These are phyloP conservation scores for Pterobdella sp. DNA, from an alignment of 2,888 invertebrate genomes.

Conservation along the genomic window DNA sequence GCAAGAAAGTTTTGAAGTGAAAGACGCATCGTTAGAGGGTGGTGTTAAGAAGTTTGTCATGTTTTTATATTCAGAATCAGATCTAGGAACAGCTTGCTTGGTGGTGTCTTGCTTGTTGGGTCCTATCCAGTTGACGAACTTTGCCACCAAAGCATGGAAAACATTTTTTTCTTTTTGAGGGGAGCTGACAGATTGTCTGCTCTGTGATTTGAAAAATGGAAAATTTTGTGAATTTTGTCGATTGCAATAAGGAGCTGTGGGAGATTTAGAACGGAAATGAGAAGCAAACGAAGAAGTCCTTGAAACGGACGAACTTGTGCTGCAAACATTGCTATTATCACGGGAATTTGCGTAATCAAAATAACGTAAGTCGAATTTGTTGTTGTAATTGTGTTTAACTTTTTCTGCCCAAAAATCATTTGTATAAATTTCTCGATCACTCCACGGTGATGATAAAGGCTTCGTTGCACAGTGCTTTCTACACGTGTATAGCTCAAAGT, in stretches of 20 bases:
- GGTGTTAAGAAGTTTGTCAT: too few species aligned
- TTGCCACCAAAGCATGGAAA: constrained; percentile 34
- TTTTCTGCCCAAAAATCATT: not conserved
- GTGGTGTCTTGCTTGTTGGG: constrained; percentile 21
- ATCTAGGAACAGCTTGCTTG: not conserved
- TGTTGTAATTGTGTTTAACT: constrained; percentile 7
- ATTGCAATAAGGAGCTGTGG: not conserved
- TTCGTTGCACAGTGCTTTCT: constrained; percentile 11
- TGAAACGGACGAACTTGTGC: constrained; percentile 24
- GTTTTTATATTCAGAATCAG: not conserved
- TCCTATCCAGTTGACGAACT: constrained; percentile 37
- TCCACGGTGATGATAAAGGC: constrained; percentile 14
- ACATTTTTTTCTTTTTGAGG: constrained; percentile 33
- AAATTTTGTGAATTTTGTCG: constrained; percentile 2
- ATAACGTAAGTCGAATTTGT: constrained; percentile 2
- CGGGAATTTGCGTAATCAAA: not conserved
- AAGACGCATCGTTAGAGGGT: not conserved
- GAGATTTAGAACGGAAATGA: constrained; percentile 13
- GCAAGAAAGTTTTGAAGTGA: not conserved
- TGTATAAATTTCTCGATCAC: constrained; percentile 10
- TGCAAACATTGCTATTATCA: constrained; percentile 1
- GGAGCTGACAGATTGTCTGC: not conserved
- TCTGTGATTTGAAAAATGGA: constrained; percentile 4
- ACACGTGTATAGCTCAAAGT: constrained; percentile 19
- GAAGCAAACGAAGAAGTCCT: constrained; percentile 22